Base-by-base conservation (phyloP, 2,797 vertebrate genomes). In the Lutjanus argentimaculatus region DNA sequence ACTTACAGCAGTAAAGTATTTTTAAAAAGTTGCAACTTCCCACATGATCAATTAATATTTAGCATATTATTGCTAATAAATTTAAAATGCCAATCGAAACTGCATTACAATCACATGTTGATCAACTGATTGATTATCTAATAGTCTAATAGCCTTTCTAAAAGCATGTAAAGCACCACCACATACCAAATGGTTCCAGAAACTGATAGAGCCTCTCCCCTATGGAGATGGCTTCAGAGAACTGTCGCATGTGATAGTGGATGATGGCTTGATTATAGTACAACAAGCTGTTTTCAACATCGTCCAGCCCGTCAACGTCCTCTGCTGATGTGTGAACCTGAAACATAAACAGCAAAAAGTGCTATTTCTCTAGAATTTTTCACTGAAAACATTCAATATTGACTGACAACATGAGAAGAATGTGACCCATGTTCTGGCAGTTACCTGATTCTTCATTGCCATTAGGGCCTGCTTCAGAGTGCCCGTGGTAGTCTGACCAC, bases 211-310 rank as follows among this genome's bases (percentile, higher is more conserved):
- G 97, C 80, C 97, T 98, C 93, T 99, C 98, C 73, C 97, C 98
- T 21, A 98, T 95, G 3, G 96, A 90, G 85, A 99, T 98, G n/a
- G 99, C 98, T 89, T 99, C 98, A 2, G 97, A 96, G 72, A 98
- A 98, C 90, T 99, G 98, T 2, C 98, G 95, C 93, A 98, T 95
- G 75, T 99, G 97, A 88, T 99, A 99, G 49, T 98, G 94, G 84
- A 99, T 96, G 86, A 99, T 96, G 67, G 99, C 98, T 75, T 99
- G 98, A 86, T 99, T 99, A 88, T 99, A 99, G 91, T 98, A 99
- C 36, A 99, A 93, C 93, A 98, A 95, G 77, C 97, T 98, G 73
- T 99, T 99, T 84, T 99, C 99, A 51, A 99, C 98, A 77, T 99
- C 98, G 84, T 99, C 99, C 93, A 99, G 90, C 40, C 97, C 98